Percentiles rank a stretch among this genome's conserved stretches.
phyloP scores from a whole-genome alignment of 2,113 vertebrate species.

The Pungitius pungitius region DNA sequence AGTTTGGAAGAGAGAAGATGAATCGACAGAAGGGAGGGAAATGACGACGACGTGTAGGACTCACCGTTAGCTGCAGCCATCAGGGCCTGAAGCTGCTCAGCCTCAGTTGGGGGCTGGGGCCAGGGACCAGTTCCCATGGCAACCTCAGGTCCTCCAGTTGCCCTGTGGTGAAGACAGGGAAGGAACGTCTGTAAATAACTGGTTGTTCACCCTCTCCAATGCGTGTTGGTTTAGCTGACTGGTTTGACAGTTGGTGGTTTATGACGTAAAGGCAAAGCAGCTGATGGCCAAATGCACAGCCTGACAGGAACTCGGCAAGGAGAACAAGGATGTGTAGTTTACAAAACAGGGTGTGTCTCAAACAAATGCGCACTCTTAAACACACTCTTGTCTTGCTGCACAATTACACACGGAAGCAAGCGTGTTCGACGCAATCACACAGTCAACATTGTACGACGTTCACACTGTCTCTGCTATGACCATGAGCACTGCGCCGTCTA shows the following conservation, averaged over 20 bases:
- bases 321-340: slow-evolving; percentile 53
- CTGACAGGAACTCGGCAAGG: slow-evolving; percentile 39
- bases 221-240: slow-evolving; percentile 31
- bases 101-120: slow-evolving; percentile 97
- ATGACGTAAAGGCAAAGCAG: slow-evolving; percentile 69
- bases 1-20: background rate
- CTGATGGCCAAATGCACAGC: slow-evolving; percentile 64
- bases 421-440: slow-evolving; percentile 28
- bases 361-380: slow-evolving; percentile 38
- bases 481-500: slow-evolving; percentile 19
- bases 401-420: slow-evolving; percentile 53
- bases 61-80: slow-evolving; percentile 97
- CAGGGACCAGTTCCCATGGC: slow-evolving; percentile 94
- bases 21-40: background rate
- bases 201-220: slow-evolving; percentile 19
- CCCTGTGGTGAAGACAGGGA: slow-evolving; percentile 59
- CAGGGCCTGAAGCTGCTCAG: slow-evolving; percentile 96
- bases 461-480: slow-evolving; percentile 28
- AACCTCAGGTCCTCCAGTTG: slow-evolving; percentile 81
- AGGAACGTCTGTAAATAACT: slow-evolving; percentile 52
- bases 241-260: slow-evolving; percentile 55
- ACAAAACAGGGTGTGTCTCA: slow-evolving; percentile 60
- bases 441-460: slow-evolving; percentile 9
- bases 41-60: slow-evolving; percentile 30
- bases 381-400: slow-evolving; percentile 49